phyloP scores from a whole-genome alignment of 2,113 vertebrate genomes.

The Paramisgurnus dabryanus region DNA sequence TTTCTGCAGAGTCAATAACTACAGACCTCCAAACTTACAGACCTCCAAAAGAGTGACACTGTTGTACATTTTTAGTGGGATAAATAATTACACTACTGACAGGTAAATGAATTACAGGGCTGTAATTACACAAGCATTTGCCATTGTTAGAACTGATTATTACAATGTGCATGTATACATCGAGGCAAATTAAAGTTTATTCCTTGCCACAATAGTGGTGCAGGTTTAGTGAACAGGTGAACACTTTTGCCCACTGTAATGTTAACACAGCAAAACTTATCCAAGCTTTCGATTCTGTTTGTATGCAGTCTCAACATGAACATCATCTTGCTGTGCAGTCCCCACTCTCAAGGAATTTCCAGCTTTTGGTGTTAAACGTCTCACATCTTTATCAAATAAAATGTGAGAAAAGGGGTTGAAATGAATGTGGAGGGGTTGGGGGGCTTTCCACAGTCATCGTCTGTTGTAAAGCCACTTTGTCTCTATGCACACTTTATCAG shows the following conservation, averaged over 20 bases:
- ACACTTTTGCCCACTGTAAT: neutral
- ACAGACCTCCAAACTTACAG: too few species aligned
- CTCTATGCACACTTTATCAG: conserved; percentile 23
- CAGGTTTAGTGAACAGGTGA: too few species aligned
- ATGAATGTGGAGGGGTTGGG: neutral
- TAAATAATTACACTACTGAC: too few species aligned
- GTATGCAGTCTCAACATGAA: neutral
- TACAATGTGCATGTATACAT: too few species aligned
- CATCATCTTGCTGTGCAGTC: conserved; percentile 39
- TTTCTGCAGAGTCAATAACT: too few species aligned
- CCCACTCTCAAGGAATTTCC: conserved; percentile 45
- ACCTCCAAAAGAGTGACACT: too few species aligned
- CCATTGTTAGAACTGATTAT: too few species aligned
- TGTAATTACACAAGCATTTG: too few species aligned
- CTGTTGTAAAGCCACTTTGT: neutral
- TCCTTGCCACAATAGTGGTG: too few species aligned
- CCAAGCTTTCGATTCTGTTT: neutral
- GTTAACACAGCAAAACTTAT: neutral
- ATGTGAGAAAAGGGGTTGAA: neutral
- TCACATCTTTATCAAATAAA: conserved; percentile 13
- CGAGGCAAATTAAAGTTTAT: too few species aligned
- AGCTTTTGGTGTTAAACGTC: conserved; percentile 30
- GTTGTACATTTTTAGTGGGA: too few species aligned
- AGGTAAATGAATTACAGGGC: too few species aligned
- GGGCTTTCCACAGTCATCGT: conserved; percentile 48